A percentile compares a stretch with the other conserved stretches of the same genome.
Conservation (phyloP, 2,113 vertebrate species). For the Pedionomus torquatus region DNA sequence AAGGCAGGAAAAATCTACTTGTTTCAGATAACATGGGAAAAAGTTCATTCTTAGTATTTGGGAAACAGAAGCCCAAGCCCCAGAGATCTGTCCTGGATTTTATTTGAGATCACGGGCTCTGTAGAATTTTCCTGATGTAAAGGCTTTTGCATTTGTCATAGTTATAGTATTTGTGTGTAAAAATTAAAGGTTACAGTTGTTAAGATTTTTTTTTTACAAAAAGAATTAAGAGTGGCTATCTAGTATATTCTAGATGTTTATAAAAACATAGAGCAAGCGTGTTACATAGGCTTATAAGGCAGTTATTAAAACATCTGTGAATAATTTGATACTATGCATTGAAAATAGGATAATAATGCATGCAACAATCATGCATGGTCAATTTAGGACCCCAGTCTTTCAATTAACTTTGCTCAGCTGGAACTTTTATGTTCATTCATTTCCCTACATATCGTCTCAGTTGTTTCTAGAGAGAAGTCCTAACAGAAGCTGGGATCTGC, state of each 20-base stretch:
- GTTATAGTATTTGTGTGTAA: not conserved
- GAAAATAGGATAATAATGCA: not conserved
- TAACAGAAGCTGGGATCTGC: not conserved
- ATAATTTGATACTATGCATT: not conserved
- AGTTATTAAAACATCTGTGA: not conserved
- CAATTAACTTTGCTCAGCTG: not conserved
- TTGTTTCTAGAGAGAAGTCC: not conserved
- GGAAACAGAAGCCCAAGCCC: not conserved
- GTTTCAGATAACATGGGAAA: not conserved
- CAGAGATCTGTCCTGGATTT: not conserved
- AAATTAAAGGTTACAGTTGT: not conserved
- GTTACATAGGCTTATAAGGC: not conserved
- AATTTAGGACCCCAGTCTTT: not conserved
- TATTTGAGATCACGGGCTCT: not conserved
- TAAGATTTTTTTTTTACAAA: not conserved
- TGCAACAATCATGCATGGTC: not conserved
- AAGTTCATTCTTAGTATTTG: not conserved
- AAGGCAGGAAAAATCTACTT: not conserved
- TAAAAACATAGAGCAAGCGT: not conserved
- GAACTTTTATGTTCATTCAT: not conserved
- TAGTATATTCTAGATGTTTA: not conserved
- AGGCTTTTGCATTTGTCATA: not conserved
- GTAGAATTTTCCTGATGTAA: not conserved
- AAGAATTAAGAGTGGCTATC: not conserved
- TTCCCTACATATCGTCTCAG: not conserved